phyloP scores from a whole-genome alignment of 2,797 vertebrate species.

The Salmo trutta region DNA sequence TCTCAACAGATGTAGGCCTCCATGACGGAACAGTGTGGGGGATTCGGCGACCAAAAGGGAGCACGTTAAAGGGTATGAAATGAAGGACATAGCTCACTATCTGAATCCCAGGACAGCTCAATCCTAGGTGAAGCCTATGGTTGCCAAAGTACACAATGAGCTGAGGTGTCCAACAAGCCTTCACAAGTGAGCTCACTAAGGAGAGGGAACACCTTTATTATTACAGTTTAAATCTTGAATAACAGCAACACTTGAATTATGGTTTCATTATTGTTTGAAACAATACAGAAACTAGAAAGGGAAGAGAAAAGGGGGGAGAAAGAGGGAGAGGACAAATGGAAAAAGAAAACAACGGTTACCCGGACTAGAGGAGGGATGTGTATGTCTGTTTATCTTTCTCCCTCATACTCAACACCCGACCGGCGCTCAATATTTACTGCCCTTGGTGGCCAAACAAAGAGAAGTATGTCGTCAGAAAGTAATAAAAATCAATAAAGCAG shows the following conservation, averaged over 20 bases:
- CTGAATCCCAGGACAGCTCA: conserved; percentile 2
- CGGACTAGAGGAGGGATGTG: conserved; percentile 3
- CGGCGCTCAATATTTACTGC: conserved; percentile 48
- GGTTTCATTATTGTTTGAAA: not conserved
- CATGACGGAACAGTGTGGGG: conserved; percentile 31
- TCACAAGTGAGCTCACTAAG: not conserved
- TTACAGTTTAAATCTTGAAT: not conserved
- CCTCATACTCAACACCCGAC: conserved; percentile 45
- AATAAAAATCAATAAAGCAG: conserved; percentile 91
- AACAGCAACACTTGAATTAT: not conserved
- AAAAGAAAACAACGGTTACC: conserved; percentile 54
- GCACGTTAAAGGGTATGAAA: conserved; percentile 35
- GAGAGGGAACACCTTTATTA: not conserved
- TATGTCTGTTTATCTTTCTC: conserved; percentile 43
- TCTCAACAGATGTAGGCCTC: conserved; percentile 43
- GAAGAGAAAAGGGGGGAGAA: not conserved
- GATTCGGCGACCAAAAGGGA: conserved; percentile 28
- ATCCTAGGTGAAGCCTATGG: not conserved
- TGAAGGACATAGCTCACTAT: conserved; percentile 30
- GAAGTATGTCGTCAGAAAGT: conserved; percentile 81
- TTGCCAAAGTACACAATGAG: not conserved
- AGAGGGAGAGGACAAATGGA: not conserved
- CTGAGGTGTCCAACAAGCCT: not conserved
- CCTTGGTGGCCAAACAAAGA: conserved; percentile 68
- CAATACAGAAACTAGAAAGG: not conserved